A percentile compares a stretch with the other conserved stretches of the same genome.
Conservation (phyloP, 2,113 vertebrate genomes). For the Varanus komodoensis region DNA sequence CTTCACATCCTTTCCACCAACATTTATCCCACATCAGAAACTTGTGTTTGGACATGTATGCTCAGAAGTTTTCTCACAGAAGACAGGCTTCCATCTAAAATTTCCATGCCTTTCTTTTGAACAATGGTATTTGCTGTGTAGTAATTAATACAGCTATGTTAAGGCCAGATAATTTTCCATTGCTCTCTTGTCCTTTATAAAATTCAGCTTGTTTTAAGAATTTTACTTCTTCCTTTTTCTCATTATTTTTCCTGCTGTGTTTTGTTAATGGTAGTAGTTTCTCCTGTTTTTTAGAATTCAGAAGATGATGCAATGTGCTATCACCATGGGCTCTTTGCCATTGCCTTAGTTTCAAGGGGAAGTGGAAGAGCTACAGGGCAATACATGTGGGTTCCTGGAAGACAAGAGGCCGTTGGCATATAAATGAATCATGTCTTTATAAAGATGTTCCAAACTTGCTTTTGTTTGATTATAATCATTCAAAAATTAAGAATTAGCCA, state of each 20-base stretch:
- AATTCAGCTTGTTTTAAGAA: neutral
- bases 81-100: conserved; percentile 1
- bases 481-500: rapidly evolving
- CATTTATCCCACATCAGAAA: neutral
- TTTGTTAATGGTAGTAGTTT: conserved; percentile 26
- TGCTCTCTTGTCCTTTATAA: conserved; percentile 6
- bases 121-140: neutral
- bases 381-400: neutral
- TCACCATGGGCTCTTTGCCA: neutral
- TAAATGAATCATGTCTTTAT: neutral
- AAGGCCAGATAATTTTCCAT: neutral
- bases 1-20: neutral
- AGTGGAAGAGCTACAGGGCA: neutral
- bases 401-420: neutral
- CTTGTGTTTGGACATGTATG: rapidly evolving
- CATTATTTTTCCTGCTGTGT: neutral
- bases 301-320: conserved; percentile 26
- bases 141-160: conserved; percentile 1
- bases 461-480: neutral
- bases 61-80: neutral
- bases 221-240: neutral
- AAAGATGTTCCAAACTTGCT: neutral
- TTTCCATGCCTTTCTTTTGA: neutral
- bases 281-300: neutral
- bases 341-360: neutral